phyloP scores from a whole-genome alignment of 1,140 invertebrate species.

The Lordiphosa mommai region DNA sequence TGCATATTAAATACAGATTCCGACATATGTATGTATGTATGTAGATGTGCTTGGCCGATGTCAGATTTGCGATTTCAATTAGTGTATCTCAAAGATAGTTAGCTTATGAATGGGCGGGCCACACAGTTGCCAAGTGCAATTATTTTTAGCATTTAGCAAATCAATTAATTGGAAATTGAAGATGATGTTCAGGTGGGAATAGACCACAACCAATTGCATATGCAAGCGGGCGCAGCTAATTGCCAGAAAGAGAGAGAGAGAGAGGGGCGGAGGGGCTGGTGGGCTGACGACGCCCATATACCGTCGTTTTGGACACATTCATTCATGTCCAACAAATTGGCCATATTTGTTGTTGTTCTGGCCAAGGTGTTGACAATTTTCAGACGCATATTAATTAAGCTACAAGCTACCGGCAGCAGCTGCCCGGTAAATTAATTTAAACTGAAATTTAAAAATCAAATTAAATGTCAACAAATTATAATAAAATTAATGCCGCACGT shows the following conservation, averaged over 20 bases:
- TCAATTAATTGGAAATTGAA: conserved; percentile 40
- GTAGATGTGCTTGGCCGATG: background rate
- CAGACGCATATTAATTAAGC: conserved; percentile 63
- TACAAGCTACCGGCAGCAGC: conserved; percentile 56
- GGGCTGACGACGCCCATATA: conserved; percentile 36
- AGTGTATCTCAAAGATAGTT: conserved; percentile 52
- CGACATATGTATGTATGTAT: background rate
- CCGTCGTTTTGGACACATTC: conserved; percentile 22
- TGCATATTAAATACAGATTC: conserved; percentile 33
- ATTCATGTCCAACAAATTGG: conserved; percentile 56
- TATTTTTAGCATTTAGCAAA: conserved; percentile 46
- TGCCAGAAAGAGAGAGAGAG: background rate
- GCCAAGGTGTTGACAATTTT: conserved; percentile 55
- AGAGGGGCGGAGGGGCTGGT: background rate
- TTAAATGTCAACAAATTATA: conserved; percentile 74
- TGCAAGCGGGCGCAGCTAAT: conserved; percentile 20
- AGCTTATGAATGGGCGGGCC: conserved; percentile 11
- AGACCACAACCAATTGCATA: conserved; percentile 30
- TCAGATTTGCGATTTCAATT: conserved; percentile 54
- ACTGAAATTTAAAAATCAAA: conserved; percentile 71
- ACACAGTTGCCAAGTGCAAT: conserved; percentile 30
- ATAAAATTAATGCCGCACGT: conserved; percentile 62
- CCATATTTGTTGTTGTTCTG: conserved; percentile 31
- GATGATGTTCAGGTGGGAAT: background rate
- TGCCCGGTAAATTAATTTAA: conserved; percentile 67